phyloP scores from a whole-genome alignment of 2,888 invertebrate genomes.

The Coecobrya sp. region DNA sequence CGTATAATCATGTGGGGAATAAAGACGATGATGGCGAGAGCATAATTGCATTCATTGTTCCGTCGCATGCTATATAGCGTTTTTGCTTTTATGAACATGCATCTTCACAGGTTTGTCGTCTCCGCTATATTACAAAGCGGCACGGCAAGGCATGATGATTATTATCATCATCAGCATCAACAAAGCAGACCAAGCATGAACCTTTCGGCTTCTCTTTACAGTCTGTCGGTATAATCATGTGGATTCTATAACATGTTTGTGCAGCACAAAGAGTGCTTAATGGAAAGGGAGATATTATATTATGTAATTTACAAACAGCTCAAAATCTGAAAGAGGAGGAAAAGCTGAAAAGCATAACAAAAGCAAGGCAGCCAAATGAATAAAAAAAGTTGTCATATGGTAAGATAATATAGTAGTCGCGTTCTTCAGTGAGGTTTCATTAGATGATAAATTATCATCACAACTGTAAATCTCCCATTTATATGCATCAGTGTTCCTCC shows the following conservation, averaged over 20 bases:
- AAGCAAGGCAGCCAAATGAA: conserved; percentile 5
- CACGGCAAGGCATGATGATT: conserved; percentile 4
- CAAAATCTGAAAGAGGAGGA: conserved; percentile 1
- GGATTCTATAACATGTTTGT: neutral
- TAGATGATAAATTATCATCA: conserved; percentile 70
- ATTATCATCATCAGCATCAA: conserved; percentile 2
- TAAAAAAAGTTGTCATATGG: neutral
- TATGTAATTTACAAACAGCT: conserved; percentile 41
- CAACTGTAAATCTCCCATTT: conserved; percentile 76
- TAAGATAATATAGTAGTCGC: neutral
- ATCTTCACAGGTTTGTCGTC: conserved; percentile 12
- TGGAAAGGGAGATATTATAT: conserved; percentile 17
- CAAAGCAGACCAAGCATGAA: conserved; percentile 4
- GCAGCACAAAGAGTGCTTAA: neutral
- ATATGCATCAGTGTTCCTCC: conserved; percentile 67
- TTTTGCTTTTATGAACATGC: conserved; percentile 16
- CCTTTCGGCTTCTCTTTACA: conserved; percentile 50
- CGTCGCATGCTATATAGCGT: conserved; percentile 21
- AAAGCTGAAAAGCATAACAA: neutral
- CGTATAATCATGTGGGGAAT: neutral
- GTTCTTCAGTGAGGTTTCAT: neutral
- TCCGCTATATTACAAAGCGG: conserved; percentile 42
- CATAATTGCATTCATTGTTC: conserved; percentile 61
- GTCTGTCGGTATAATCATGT: neutral
- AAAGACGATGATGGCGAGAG: conserved; percentile 11